Conservation (phyloP, 1,140 invertebrate species). For the Megalopta genalis region DNA sequence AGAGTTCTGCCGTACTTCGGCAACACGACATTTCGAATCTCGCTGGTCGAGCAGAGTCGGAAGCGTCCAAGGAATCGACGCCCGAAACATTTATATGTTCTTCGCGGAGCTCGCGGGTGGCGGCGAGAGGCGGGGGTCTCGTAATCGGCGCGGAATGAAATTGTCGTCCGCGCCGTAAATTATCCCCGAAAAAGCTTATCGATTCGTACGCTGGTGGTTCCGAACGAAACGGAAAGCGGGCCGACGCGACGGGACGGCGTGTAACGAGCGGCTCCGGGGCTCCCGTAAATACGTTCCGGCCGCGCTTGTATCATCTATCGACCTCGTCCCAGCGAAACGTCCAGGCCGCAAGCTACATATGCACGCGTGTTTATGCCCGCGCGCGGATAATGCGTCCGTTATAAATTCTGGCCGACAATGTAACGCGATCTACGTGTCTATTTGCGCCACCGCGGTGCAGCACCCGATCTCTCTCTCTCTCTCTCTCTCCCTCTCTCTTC, state of each 20-base stretch:
- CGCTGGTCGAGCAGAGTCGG: too few relatives aligned
- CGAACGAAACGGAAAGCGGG: conserved; percentile 38
- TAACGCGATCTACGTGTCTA: conserved; percentile 50
- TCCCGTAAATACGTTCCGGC: conserved; percentile 33
- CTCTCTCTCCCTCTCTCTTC: too few relatives aligned
- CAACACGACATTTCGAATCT: too few relatives aligned
- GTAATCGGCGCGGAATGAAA: not conserved
- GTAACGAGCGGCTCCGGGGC: conserved; percentile 10
- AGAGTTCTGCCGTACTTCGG: too few relatives aligned
- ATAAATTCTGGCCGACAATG: conserved; percentile 44
- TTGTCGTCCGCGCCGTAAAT: not conserved
- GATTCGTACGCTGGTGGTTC: too few relatives aligned
- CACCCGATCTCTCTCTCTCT: too few relatives aligned
- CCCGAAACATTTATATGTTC: not conserved
- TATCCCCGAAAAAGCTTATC: not conserved
- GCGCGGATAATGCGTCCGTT: conserved; percentile 49
- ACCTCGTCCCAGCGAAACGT: conserved; percentile 10
- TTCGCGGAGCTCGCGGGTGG: not conserved
- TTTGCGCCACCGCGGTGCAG: conserved; percentile 31
- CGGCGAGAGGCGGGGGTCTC: too few relatives aligned
- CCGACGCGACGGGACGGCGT: not conserved
- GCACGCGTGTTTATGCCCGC: conserved; percentile 41
- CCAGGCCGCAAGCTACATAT: conserved; percentile 17
- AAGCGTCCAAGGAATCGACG: too few relatives aligned
- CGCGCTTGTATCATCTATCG: conserved; percentile 5